Evolutionary conservation across 2,888 invertebrate genomes (phyloP).

Genomic region (Ophioninae sp.): DNA sequence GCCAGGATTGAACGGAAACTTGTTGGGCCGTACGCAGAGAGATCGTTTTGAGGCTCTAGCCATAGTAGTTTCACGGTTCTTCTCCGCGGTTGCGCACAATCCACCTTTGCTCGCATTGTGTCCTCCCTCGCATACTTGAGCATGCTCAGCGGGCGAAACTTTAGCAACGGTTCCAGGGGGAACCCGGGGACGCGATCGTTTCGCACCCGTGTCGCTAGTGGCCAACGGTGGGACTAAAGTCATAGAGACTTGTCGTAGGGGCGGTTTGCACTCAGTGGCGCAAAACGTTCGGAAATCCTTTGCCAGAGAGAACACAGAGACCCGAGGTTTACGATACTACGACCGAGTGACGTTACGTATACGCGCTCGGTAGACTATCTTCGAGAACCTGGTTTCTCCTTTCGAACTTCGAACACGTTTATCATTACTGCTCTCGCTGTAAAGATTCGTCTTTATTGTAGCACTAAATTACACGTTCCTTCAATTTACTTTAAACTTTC

Average conservation of each 20-base stretch:
- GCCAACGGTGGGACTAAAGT: not conserved
- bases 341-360: not conserved
- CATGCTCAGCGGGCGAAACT: constrained; percentile 40
- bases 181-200: not conserved
- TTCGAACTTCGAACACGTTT: not conserved
- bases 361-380: not conserved
- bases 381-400: not conserved
- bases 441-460: no score
- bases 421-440: not conserved
- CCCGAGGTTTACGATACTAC: not conserved
- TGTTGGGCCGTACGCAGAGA: constrained; percentile 2
- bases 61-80: constrained; percentile 47
- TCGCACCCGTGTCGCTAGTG: not conserved
- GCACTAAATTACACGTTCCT: no score
- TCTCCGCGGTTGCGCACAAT: constrained; percentile 28
- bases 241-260: not conserved
- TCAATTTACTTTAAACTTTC: no score
- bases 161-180: constrained; percentile 18
- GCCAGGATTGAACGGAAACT: constrained; percentile 11
- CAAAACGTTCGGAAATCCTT: constrained; percentile 1
- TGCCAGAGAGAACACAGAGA: not conserved
- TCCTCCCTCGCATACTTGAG: constrained; percentile 4
- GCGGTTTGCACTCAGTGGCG: not conserved
- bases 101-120: constrained; percentile 39
- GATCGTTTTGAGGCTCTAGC: constrained; percentile 32